Evolutionary conservation across 2,888 invertebrate genomes (phyloP).

Genomic region (Drosophila pseudotalamancana): DNA sequence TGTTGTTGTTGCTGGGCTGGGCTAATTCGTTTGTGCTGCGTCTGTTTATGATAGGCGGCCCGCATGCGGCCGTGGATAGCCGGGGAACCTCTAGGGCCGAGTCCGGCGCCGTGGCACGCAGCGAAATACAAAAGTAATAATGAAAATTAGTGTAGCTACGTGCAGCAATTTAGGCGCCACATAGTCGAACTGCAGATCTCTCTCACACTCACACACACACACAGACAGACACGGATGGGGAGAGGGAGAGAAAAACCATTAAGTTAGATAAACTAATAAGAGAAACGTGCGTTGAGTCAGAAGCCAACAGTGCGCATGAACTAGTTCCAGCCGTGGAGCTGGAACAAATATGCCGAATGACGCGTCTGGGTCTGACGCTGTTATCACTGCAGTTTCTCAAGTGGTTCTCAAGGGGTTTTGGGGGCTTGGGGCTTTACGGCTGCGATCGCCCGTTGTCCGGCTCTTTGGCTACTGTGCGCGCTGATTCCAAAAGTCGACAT

Average conservation of each 20-base stretch:
- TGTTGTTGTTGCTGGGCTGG: conserved; percentile 19
- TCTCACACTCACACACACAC: neutral
- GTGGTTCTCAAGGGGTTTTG: conserved; percentile 35
- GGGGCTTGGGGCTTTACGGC: conserved; percentile 18
- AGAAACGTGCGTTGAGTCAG: conserved; percentile 38
- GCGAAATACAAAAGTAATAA: conserved; percentile 57
- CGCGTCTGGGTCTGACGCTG: conserved; percentile 18
- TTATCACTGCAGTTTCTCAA: conserved; percentile 75
- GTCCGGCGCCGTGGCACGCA: conserved; percentile 64
- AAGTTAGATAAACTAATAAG: conserved; percentile 64
- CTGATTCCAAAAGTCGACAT: conserved; percentile 74
- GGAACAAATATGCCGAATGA: conserved; percentile 9
- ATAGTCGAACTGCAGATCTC: conserved; percentile 22
- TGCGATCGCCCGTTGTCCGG: conserved; percentile 19
- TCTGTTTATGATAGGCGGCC: conserved; percentile 66
- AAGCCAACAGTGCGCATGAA: conserved; percentile 18
- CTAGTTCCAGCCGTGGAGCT: conserved; percentile 27
- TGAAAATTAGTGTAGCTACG: conserved; percentile 64
- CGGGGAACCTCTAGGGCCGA: conserved; percentile 6
- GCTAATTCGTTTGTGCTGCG: conserved; percentile 34
- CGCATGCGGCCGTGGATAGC: conserved; percentile 32
- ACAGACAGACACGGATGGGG: neutral
- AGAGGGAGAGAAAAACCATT: conserved; percentile 23
- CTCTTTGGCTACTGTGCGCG: conserved; percentile 68
- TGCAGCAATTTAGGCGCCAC: conserved; percentile 77